These are phyloP conservation scores for Agrotis segetum DNA, from an alignment of 2,888 invertebrate species.

Conservation along the genomic window DNA sequence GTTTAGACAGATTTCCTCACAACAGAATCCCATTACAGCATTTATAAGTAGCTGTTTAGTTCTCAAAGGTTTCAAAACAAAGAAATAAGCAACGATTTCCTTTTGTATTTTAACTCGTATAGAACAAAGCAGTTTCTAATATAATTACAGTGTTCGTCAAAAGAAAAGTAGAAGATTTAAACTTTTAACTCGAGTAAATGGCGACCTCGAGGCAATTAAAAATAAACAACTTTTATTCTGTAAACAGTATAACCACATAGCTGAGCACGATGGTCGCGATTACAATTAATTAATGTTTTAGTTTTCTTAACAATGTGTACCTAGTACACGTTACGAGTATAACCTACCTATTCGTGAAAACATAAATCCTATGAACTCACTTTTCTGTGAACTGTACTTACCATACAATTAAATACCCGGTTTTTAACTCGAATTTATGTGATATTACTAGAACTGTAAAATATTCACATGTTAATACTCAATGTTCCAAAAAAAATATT, in stretches of 20 bases:
- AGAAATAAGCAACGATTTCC: slow-evolving; percentile 27
- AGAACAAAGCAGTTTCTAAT: slow-evolving; percentile 47
- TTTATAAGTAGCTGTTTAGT: slow-evolving; percentile 7
- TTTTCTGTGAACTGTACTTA: too few relatives aligned
- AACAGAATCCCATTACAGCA: background rate
- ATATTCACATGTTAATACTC: too few relatives aligned
- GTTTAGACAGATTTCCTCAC: background rate
- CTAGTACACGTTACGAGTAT: too few relatives aligned
- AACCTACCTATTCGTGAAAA: background rate
- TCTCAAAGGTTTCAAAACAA: slow-evolving; percentile 31
- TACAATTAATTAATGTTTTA: background rate
- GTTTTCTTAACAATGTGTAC: background rate
- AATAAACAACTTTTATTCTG: slow-evolving; percentile 24
- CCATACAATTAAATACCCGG: too few relatives aligned
- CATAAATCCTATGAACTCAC: too few relatives aligned
- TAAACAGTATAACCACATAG: slow-evolving; percentile 16
- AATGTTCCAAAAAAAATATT: too few relatives aligned
- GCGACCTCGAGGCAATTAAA: slow-evolving; percentile 33
- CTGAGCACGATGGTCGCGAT: slow-evolving; percentile 11
- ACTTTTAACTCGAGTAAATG: slow-evolving; percentile 38
- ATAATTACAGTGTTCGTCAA: slow-evolving; percentile 45
- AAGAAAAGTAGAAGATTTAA: slow-evolving; percentile 37
- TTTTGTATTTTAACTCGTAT: slow-evolving; percentile 12
- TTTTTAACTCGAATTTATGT: too few relatives aligned
- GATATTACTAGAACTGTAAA: too few relatives aligned